Conservation (phyloP, 2,888 invertebrate species). For the Noctua pronuba region DNA sequence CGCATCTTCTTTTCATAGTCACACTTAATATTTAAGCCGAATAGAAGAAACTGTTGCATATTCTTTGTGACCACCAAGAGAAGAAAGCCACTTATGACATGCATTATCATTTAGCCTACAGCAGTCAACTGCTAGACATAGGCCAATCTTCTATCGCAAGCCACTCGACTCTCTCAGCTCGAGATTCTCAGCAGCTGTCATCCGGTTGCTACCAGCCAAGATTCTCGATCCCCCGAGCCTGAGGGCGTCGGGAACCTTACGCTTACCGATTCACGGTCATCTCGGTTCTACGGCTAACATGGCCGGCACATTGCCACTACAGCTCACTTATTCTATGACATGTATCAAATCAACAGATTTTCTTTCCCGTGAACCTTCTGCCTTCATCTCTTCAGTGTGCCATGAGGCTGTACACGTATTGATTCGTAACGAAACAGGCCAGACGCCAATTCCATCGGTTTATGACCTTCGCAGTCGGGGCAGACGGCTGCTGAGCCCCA, state of each 20-base stretch:
- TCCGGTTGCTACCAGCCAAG: too few relatives aligned
- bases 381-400: not conserved
- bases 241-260: too few relatives aligned
- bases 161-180: too few relatives aligned
- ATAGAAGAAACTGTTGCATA: not conserved
- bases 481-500: constrained; percentile 52
- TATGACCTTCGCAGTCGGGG: constrained; percentile 56
- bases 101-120: too few relatives aligned
- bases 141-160: too few relatives aligned
- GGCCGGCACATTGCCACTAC: too few relatives aligned
- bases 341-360: not conserved
- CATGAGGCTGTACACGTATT: constrained; percentile 53
- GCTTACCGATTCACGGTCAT: too few relatives aligned
- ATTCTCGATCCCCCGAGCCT: too few relatives aligned
- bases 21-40: not conserved
- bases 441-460: constrained; percentile 61
- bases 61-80: not conserved
- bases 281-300: too few relatives aligned
- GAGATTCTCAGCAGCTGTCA: too few relatives aligned
- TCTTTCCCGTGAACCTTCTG: constrained; percentile 24
- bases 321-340: too few relatives aligned
- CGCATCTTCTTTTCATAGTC: not conserved
- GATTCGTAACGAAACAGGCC: constrained; percentile 65
- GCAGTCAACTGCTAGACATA: too few relatives aligned
- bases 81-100: not conserved